phyloP scores from a whole-genome alignment of 2,888 invertebrate species.

The Bellardia pandia region DNA sequence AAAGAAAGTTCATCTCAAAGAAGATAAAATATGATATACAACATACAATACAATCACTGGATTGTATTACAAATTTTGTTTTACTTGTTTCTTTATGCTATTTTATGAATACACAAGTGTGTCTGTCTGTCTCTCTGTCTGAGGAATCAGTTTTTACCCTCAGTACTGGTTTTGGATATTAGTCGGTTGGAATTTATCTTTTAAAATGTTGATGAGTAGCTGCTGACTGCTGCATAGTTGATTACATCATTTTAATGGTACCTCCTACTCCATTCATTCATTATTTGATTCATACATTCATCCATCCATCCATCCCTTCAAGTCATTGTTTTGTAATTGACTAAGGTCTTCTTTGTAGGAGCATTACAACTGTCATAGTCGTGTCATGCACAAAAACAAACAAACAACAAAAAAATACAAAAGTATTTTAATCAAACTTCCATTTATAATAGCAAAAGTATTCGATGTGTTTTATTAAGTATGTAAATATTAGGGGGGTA shows the following conservation, averaged over 20 bases:
- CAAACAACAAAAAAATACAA: background rate
- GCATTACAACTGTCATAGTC: background rate
- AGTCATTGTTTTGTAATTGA: slow-evolving; percentile 62
- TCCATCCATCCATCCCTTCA: slow-evolving; percentile 17
- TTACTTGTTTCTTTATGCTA: background rate
- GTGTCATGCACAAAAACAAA: background rate
- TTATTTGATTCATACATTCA: slow-evolving; percentile 16
- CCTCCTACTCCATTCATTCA: slow-evolving; percentile 11
- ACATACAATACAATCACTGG: slow-evolving; percentile 4
- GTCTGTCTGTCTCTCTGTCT: background rate
- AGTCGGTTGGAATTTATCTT: slow-evolving; percentile 35
- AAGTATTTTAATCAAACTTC: slow-evolving; percentile 39
- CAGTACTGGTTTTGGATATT: slow-evolving; percentile 18
- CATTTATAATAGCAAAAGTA: slow-evolving; percentile 25
- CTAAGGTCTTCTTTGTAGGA: slow-evolving; percentile 5
- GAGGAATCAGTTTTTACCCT: background rate
- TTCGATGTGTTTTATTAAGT: slow-evolving; percentile 6
- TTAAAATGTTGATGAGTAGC: slow-evolving; percentile 62
- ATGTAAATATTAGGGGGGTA: slow-evolving; percentile 10
- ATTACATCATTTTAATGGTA: slow-evolving; percentile 70
- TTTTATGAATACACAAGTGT: background rate
- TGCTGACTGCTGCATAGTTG: slow-evolving; percentile 64
- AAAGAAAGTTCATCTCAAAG: slow-evolving; percentile 31
- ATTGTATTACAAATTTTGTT: slow-evolving; percentile 24
- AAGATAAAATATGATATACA: slow-evolving; percentile 54